Conservation (phyloP, 2,113 vertebrate genomes). For the Lynx canadensis region DNA sequence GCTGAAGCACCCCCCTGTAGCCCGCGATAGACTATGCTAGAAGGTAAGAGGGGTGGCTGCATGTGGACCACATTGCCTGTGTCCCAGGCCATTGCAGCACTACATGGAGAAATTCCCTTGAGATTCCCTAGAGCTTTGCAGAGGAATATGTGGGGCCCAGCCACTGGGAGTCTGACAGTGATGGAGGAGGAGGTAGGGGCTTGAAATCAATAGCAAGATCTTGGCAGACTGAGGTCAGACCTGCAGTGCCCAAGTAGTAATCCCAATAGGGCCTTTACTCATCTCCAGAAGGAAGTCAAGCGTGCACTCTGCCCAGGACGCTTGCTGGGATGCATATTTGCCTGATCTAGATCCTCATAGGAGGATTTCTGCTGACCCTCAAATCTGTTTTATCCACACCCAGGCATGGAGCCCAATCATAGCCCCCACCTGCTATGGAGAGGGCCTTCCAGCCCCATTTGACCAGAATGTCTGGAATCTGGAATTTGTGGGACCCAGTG, state of each 20-base stretch:
- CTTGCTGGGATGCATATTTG: not conserved
- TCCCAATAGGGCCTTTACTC: not conserved
- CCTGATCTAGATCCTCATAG: not conserved
- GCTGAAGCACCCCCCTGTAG: not conserved
- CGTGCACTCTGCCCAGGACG: not conserved
- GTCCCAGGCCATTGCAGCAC: not conserved
- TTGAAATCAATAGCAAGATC: not conserved
- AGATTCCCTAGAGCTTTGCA: not conserved
- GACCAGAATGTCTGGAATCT: not conserved
- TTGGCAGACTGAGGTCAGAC: not conserved
- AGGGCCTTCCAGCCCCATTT: not conserved
- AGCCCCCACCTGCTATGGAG: not conserved
- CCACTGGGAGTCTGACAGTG: not conserved
- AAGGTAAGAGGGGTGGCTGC: not conserved
- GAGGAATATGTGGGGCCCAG: not conserved
- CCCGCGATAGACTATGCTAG: not conserved
- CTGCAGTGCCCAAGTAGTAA: not conserved
- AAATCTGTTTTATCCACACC: not conserved
- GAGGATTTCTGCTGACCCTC: not conserved
- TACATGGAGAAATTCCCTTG: not conserved
- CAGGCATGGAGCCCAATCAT: not conserved
- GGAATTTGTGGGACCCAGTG: not conserved
- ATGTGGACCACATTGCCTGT: not conserved
- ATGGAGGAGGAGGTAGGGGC: not conserved
- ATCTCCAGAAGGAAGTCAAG: not conserved